Evolutionary conservation across 2,888 invertebrate genomes (phyloP).

Genomic region (Allacma fusca): DNA sequence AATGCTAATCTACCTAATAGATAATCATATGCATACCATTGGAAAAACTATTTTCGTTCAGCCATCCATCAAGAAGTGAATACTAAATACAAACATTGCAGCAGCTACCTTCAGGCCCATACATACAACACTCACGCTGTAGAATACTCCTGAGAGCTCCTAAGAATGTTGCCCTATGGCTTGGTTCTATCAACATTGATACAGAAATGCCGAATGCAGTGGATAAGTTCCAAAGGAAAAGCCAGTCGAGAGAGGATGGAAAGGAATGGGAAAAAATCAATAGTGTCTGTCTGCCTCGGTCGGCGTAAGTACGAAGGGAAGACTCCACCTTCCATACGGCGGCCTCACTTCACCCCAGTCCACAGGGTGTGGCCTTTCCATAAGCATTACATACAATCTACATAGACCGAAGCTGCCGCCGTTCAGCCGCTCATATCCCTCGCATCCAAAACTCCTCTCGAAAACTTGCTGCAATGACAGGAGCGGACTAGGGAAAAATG

Average conservation of each 20-base stretch:
- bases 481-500: background rate
- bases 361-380: constrained; percentile 41
- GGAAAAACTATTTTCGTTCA: constrained; percentile 19
- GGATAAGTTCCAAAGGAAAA: background rate
- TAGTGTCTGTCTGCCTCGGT: constrained; percentile 42
- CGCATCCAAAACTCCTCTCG: background rate
- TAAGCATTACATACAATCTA: background rate
- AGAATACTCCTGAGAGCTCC: background rate
- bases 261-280: constrained; percentile 42
- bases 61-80: constrained; percentile 27
- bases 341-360: constrained; percentile 42
- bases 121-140: background rate
- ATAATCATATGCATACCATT: constrained; percentile 23
- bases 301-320: constrained; percentile 25
- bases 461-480: background rate
- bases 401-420: constrained; percentile 20
- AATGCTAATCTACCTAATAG: constrained; percentile 18
- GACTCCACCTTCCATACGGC: constrained; percentile 41
- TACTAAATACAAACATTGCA: constrained; percentile 8
- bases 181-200: constrained; percentile 2
- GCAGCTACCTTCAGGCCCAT: background rate
- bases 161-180: constrained; percentile 4
- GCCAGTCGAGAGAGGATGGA: constrained; percentile 21
- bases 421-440: background rate
- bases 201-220: background rate